These are phyloP conservation scores for Orius laevigatus DNA, from an alignment of 1,140 invertebrate species.

Conservation along the genomic window DNA sequence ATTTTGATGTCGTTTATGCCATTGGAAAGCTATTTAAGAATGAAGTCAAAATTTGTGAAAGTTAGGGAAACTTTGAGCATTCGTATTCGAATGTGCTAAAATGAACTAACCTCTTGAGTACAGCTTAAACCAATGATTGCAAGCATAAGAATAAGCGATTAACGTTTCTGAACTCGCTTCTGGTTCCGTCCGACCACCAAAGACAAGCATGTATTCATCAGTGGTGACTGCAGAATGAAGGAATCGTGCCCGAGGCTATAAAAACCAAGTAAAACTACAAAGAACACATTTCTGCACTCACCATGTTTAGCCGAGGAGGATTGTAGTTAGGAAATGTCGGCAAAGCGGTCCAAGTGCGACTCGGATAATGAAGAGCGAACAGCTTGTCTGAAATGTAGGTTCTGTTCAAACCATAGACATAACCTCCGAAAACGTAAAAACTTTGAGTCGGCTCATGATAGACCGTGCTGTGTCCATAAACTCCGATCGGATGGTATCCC, in stretches of 20 bases:
- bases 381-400: slow-evolving; percentile 55
- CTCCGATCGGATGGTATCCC: slow-evolving; percentile 58
- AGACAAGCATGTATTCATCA: slow-evolving; percentile 76
- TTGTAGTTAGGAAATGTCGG: slow-evolving; percentile 48
- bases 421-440: slow-evolving; percentile 83
- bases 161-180: slow-evolving; percentile 47
- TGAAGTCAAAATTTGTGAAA: too few species aligned
- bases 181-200: slow-evolving; percentile 62
- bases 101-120: slow-evolving; percentile 34
- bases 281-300: slow-evolving; percentile 16
- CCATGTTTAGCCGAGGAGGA: slow-evolving; percentile 26
- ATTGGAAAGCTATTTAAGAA: too few species aligned
- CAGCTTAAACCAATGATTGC: slow-evolving; percentile 73
- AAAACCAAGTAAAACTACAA: slow-evolving; percentile 14
- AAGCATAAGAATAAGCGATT: slow-evolving; percentile 74
- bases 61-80: too few species aligned
- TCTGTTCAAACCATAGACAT: slow-evolving; percentile 52
- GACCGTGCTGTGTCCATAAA: slow-evolving; percentile 82
- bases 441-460: slow-evolving; percentile 65
- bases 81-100: too few species aligned
- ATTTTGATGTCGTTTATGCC: too few species aligned
- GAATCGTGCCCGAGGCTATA: slow-evolving; percentile 54
- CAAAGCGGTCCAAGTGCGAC: slow-evolving; percentile 57
- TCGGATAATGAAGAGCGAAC: slow-evolving; percentile 59
- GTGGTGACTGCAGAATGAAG: slow-evolving; percentile 79